Conservation (phyloP, 2,113 vertebrate genomes). For the Cyprinus carpio region DNA sequence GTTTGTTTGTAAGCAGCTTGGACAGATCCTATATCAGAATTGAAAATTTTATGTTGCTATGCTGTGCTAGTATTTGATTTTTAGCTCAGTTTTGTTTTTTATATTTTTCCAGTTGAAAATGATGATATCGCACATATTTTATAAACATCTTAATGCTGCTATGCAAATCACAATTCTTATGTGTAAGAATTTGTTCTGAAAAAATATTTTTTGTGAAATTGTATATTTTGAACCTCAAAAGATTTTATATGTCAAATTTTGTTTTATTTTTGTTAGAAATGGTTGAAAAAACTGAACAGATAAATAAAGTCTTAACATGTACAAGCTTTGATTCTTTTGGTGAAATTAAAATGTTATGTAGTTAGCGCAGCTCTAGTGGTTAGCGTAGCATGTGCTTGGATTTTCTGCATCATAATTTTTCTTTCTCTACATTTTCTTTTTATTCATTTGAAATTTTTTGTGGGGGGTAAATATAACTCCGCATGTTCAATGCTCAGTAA, state of each 20-base stretch:
- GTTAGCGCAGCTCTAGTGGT: no score
- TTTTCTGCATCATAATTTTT: background rate
- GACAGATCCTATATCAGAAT: background rate
- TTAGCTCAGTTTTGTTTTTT: slow-evolving; percentile 10
- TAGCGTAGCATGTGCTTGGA: background rate
- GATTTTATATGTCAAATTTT: slow-evolving; percentile 4
- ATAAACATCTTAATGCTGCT: slow-evolving; percentile 30
- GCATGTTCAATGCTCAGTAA: slow-evolving; percentile 30
- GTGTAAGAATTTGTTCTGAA: slow-evolving; percentile 15
- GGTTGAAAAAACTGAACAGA: background rate
- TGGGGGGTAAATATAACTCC: slow-evolving; percentile 51
- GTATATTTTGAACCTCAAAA: slow-evolving; percentile 6
- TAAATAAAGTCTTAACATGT: slow-evolving; percentile 23
- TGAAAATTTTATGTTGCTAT: background rate
- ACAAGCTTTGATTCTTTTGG: background rate
- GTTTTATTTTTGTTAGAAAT: slow-evolving; percentile 1
- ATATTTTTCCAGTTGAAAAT: slow-evolving; percentile 26
- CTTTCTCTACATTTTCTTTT: background rate
- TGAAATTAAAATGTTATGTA: background rate
- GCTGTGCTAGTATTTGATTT: background rate
- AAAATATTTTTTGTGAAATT: slow-evolving; percentile 13
- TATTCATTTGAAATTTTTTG: slow-evolving; percentile 30
- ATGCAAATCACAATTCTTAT: slow-evolving; percentile 12
- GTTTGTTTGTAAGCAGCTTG: slow-evolving; percentile 6
- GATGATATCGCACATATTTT: background rate